phyloP scores from a whole-genome alignment of 2,888 invertebrate species.

The Erebia ligea region DNA sequence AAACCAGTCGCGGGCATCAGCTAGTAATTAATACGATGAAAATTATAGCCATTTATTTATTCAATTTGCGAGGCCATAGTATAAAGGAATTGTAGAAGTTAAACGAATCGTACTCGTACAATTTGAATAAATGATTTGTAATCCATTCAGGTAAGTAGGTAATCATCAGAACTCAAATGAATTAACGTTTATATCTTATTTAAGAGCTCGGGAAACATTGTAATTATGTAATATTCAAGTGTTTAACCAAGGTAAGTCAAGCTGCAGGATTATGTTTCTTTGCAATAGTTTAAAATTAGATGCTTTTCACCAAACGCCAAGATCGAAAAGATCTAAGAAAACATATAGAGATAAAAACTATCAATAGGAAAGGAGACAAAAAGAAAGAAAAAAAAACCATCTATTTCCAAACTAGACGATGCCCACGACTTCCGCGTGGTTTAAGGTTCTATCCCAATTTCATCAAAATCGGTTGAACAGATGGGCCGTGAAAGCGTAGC shows the following conservation, averaged over 20 bases:
- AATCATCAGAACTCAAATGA: neutral
- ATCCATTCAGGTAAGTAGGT: conserved; percentile 15
- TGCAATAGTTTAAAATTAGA: neutral
- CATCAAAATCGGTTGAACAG: too few relatives aligned
- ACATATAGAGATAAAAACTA: too few relatives aligned
- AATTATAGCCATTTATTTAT: conserved; percentile 23
- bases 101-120: neutral
- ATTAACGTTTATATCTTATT: neutral
- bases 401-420: too few relatives aligned
- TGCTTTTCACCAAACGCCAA: neutral
- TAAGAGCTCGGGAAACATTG: neutral
- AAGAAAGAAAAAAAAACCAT: too few relatives aligned
- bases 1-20: too few relatives aligned
- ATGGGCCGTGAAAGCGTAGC: too few relatives aligned
- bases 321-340: neutral
- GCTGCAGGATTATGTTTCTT: too few relatives aligned
- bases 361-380: too few relatives aligned
- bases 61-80: conserved; percentile 13
- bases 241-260: too few relatives aligned
- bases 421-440: too few relatives aligned
- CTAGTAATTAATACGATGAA: conserved; percentile 26
- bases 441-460: too few relatives aligned
- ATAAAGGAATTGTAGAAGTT: neutral
- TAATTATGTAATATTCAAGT: neutral
- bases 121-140: conserved; percentile 8